Percentiles rank a stretch among this genome's conserved stretches.
Evolutionary conservation across 1,140 invertebrate species (phyloP).

Genomic region (Heliconius melpomene): DNA sequence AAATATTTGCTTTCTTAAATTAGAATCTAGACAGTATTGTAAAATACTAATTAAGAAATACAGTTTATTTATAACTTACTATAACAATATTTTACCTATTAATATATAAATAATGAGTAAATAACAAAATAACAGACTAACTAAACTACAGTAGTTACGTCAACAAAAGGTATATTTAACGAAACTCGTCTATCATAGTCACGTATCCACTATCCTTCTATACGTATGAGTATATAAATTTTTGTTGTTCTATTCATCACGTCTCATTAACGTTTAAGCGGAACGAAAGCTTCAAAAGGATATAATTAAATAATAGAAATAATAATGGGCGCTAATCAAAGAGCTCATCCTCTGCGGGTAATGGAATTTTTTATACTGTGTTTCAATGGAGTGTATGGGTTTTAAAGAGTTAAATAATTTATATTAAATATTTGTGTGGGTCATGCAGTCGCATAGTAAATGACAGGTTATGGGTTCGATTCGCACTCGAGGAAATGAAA

Average conservation of each 20-base stretch:
- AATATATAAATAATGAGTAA: too few relatives aligned
- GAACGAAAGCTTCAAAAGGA: conserved; percentile 36
- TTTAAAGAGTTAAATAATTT: conserved; percentile 1
- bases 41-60: too few relatives aligned
- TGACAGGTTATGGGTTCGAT: too few relatives aligned
- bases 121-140: not conserved
- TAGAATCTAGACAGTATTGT: too few relatives aligned
- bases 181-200: conserved; percentile 12
- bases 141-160: conserved; percentile 8
- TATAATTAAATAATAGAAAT: conserved; percentile 45
- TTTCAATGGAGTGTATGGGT: not conserved
- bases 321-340: conserved; percentile 43
- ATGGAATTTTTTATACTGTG: conserved; percentile 39
- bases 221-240: not conserved
- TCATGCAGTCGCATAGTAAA: too few relatives aligned
- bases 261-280: conserved; percentile 41
- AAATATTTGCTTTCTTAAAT: too few relatives aligned
- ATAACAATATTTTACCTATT: too few relatives aligned
- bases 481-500: too few relatives aligned
- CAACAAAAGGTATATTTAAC: not conserved
- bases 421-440: not conserved
- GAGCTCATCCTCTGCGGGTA: conserved; percentile 33
- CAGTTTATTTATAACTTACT: too few relatives aligned
- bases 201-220: not conserved
- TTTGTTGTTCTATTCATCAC: conserved; percentile 11